phyloP scores from a whole-genome alignment of 2,797 vertebrate genomes.

The Acestrorhynchus altus region DNA sequence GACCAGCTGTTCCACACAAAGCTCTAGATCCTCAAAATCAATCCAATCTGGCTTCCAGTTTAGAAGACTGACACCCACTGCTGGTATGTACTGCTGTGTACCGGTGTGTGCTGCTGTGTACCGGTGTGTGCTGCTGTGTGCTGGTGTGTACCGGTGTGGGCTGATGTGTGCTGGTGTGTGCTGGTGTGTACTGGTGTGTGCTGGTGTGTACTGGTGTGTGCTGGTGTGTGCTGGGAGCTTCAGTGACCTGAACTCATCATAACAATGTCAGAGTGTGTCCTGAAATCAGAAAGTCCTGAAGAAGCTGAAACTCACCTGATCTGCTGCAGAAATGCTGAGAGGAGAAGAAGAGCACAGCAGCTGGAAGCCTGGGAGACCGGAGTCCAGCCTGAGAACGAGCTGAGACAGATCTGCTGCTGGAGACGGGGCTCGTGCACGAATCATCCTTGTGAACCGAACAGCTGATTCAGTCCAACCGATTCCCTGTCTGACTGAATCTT shows the following conservation, averaged over 20 bases:
- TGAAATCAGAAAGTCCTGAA: too few relatives aligned
- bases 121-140: too few relatives aligned
- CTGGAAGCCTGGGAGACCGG: not conserved
- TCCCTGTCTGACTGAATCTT: too few relatives aligned
- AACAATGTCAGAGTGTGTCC: too few relatives aligned
- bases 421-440: not conserved
- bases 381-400: not conserved
- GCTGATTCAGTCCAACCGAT: too few relatives aligned
- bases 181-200: too few relatives aligned
- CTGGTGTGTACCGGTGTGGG: too few relatives aligned
- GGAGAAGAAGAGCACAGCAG: not conserved
- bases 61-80: not conserved
- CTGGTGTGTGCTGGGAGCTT: too few relatives aligned
- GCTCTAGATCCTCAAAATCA: not conserved
- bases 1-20: not conserved
- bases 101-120: too few relatives aligned
- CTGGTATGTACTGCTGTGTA: not conserved
- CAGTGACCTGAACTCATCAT: too few relatives aligned
- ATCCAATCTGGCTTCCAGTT: not conserved
- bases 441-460: not conserved
- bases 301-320: not conserved
- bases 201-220: too few relatives aligned
- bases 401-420: not conserved
- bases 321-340: not conserved
- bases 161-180: too few relatives aligned